These are phyloP conservation scores for Oedothorax gibbosus DNA, from an alignment of 1,140 invertebrate species.

Conservation along the genomic window DNA sequence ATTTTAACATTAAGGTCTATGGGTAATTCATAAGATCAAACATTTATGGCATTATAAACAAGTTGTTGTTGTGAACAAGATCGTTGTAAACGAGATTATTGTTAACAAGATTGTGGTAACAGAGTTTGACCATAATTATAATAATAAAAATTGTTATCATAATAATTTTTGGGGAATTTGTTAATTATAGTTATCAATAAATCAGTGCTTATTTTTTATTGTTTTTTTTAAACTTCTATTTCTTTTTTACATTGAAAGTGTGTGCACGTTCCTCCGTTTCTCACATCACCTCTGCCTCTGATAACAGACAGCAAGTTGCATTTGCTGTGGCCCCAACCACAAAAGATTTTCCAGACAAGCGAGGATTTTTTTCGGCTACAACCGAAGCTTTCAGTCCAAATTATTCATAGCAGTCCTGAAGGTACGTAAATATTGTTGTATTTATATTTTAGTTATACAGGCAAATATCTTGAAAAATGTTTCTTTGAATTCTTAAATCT, in stretches of 20 bases:
- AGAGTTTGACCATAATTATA: neutral
- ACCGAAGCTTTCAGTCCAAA: slow-evolving; percentile 69
- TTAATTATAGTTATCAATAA: too few relatives aligned
- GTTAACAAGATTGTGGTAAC: too few relatives aligned
- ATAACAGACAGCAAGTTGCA: slow-evolving; percentile 70
- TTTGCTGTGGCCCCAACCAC: slow-evolving; percentile 76
- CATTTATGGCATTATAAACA: too few relatives aligned
- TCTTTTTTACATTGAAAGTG: slow-evolving; percentile 18
- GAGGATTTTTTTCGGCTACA: slow-evolving; percentile 69
- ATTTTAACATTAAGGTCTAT: too few relatives aligned
- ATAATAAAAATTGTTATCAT: neutral
- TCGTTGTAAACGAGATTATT: too few relatives aligned
- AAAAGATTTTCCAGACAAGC: slow-evolving; percentile 73
- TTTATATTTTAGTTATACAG: neutral
- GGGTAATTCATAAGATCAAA: too few relatives aligned
- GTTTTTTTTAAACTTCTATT: neutral
- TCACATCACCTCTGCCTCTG: slow-evolving; percentile 66
- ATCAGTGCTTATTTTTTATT: neutral
- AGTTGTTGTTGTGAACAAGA: neutral
- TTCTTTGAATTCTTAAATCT: neutral
- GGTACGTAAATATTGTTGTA: slow-evolving; percentile 68
- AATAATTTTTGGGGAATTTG: too few relatives aligned
- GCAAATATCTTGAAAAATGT: neutral
- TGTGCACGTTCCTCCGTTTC: slow-evolving; percentile 38
- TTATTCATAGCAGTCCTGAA: slow-evolving; percentile 70